These are phyloP conservation scores for Philypnodon macrostomus DNA, from an alignment of 2,797 vertebrate species.

Conservation along the genomic window DNA sequence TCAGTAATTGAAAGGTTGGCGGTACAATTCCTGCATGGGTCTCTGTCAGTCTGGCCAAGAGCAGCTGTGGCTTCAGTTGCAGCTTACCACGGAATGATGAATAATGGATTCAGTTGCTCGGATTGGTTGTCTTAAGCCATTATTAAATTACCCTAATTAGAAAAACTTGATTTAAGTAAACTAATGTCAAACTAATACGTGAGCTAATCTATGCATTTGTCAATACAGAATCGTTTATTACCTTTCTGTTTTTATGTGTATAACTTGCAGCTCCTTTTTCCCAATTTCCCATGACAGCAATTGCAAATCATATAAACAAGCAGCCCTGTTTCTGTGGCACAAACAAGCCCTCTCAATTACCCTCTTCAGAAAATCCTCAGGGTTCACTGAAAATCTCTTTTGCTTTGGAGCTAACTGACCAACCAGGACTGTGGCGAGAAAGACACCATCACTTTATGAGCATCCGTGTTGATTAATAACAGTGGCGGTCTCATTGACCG, in stretches of 20 bases:
- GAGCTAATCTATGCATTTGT: neutral
- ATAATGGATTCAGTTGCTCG: too few relatives aligned
- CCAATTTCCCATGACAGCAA: conserved; percentile 44
- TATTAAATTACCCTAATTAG: too few relatives aligned
- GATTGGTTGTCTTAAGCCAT: too few relatives aligned
- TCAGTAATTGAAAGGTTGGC: too few relatives aligned
- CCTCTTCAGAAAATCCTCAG: conserved; percentile 45
- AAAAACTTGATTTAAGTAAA: too few relatives aligned
- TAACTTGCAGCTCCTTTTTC: conserved; percentile 30
- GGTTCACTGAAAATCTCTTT: conserved; percentile 54
- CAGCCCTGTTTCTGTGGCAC: conserved; percentile 33
- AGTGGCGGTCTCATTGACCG: conserved; percentile 40
- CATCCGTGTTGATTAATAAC: conserved; percentile 45
- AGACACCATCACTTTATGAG: conserved; percentile 29
- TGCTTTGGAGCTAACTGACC: conserved; percentile 44
- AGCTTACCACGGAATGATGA: too few relatives aligned
- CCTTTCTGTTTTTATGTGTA: conserved; percentile 10
- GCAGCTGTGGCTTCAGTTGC: too few relatives aligned
- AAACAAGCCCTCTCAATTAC: conserved; percentile 54
- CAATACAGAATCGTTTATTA: neutral
- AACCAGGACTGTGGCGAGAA: conserved; percentile 33
- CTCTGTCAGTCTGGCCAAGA: too few relatives aligned
- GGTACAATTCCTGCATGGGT: too few relatives aligned
- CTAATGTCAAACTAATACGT: neutral
- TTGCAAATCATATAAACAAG: conserved; percentile 22